These are phyloP conservation scores for Ceratina australensis DNA, from an alignment of 1,140 invertebrate genomes.

Conservation along the genomic window DNA sequence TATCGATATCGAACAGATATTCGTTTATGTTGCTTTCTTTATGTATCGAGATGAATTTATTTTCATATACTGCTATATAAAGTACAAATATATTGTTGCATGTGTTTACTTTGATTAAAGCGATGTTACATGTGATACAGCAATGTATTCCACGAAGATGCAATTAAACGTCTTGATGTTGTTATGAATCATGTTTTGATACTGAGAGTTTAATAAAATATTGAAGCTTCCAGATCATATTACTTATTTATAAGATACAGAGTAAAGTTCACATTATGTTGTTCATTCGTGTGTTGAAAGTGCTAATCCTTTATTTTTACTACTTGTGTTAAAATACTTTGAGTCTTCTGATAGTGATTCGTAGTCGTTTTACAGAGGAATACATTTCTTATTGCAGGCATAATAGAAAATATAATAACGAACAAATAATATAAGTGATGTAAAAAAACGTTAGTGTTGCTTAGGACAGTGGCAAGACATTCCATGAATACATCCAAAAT, in stretches of 20 bases:
- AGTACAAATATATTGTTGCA: constrained; percentile 14
- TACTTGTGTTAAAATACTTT: not conserved
- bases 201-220: constrained; percentile 11
- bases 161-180: constrained; percentile 3
- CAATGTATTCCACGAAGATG: constrained; percentile 29
- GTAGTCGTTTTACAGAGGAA: constrained; percentile 23
- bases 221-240: not conserved
- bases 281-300: not conserved
- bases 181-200: not conserved
- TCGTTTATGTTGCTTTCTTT: constrained; percentile 8
- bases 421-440: constrained; percentile 47
- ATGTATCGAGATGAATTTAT: not conserved
- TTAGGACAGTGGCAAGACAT: constrained; percentile 56
- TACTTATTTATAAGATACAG: not conserved
- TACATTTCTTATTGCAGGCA: constrained; percentile 54
- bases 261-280: constrained; percentile 3
- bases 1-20: constrained; percentile 5
- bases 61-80: not conserved
- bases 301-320: not conserved
- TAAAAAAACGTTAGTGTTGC: constrained; percentile 45
- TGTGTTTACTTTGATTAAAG: not conserved
- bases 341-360: not conserved
- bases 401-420: constrained; percentile 43
- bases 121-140: constrained; percentile 2
- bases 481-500: constrained; percentile 52